Evolutionary conservation across 2,113 vertebrate species (phyloP).

Genomic region (Collichthys lucidus): DNA sequence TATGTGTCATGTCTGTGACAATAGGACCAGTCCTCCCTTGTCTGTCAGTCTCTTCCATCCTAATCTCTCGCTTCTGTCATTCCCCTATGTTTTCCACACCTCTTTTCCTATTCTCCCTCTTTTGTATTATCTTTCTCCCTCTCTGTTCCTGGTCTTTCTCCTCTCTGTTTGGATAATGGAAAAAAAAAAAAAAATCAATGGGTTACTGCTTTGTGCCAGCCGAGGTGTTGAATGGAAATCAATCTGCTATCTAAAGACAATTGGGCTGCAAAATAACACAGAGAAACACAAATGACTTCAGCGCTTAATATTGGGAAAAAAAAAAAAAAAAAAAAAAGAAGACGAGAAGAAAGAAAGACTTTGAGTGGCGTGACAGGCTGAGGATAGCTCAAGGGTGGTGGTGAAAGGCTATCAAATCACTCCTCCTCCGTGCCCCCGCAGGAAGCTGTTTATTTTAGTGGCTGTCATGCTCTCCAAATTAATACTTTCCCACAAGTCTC

Average conservation of each 20-base stretch:
- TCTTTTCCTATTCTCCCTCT: slow-evolving; percentile 13
- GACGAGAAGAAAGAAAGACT: not conserved
- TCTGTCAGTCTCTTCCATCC: slow-evolving; percentile 6
- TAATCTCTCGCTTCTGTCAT: not conserved
- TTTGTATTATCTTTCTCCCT: slow-evolving; percentile 9
- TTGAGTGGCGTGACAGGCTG: slow-evolving; percentile 28
- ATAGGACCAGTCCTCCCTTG: slow-evolving; percentile 13
- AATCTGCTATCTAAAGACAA: slow-evolving; percentile 68
- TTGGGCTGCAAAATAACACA: slow-evolving; percentile 55
- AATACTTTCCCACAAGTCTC: not conserved
- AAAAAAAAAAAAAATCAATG: slow-evolving; percentile 66
- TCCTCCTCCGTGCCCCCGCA: slow-evolving; percentile 14
- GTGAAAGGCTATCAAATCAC: slow-evolving; percentile 30
- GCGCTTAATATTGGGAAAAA: not conserved
- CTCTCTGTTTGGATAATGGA: slow-evolving; percentile 63
- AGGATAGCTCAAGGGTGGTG: slow-evolving; percentile 8
- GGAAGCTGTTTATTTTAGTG: slow-evolving; percentile 38
- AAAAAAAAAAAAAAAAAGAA: not conserved
- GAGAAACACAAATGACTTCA: slow-evolving; percentile 35
- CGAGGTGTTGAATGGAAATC: slow-evolving; percentile 72
- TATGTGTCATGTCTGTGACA: slow-evolving; percentile 34
- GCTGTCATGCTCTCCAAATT: not conserved
- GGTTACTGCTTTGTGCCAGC: slow-evolving; percentile 54
- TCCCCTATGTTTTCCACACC: not conserved
- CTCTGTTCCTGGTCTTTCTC: slow-evolving; percentile 8